A percentile compares a stretch with the other conserved stretches of the same genome.
These are phyloP conservation scores for Ceratothoa steindachneri DNA, from an alignment of 2,888 invertebrate species.

Conservation along the genomic window DNA sequence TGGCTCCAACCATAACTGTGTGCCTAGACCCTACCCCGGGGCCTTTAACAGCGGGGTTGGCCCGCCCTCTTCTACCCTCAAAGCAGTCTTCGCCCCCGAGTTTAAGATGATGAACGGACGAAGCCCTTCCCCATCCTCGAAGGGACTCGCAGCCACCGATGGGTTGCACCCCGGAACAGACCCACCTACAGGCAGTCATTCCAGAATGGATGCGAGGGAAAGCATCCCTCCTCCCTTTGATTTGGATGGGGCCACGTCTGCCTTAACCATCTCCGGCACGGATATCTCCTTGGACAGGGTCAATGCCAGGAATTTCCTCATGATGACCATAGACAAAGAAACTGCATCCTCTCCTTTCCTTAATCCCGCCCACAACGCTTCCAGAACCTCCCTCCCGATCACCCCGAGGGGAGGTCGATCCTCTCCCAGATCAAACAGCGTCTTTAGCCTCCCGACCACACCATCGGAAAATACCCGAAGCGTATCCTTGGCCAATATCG, in stretches of 20 bases:
- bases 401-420: neutral
- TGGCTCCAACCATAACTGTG: conserved; percentile 43
- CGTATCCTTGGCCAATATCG: neutral
- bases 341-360: conserved; percentile 34
- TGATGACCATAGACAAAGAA: conserved; percentile 43
- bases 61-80: neutral
- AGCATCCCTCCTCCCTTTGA: neutral
- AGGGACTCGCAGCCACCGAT: neutral
- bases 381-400: neutral
- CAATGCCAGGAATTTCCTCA: conserved; percentile 42
- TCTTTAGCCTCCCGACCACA: neutral
- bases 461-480: neutral
- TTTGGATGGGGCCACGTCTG: neutral
- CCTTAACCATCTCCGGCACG: conserved; percentile 17
- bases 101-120: neutral
- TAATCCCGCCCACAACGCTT: conserved; percentile 16
- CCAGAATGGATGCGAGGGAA: neutral
- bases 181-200: neutral
- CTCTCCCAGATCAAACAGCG: neutral
- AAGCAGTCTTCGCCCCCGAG: neutral
- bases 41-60: neutral
- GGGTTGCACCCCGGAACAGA: neutral
- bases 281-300: conserved; percentile 34
- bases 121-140: neutral
- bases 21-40: conserved; percentile 44